Evolutionary conservation across 2,797 vertebrate species (phyloP).

Genomic region (Periophthalmus magnuspinnatus): DNA sequence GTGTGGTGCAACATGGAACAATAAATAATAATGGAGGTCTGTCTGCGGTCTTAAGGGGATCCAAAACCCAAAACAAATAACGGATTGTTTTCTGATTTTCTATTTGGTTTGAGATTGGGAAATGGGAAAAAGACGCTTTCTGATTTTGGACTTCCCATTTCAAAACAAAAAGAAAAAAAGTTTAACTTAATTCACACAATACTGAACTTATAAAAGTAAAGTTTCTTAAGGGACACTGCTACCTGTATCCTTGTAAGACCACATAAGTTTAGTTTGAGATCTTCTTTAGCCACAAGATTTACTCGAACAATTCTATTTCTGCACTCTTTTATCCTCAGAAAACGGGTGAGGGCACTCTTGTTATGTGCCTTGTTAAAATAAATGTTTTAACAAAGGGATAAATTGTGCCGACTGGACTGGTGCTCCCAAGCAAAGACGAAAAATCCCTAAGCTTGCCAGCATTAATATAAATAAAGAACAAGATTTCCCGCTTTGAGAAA

Average conservation of each 20-base stretch:
- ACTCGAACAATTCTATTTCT: slow-evolving; percentile 10
- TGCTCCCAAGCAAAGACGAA: slow-evolving; percentile 8
- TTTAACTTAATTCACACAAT: too few relatives aligned
- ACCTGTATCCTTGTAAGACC: slow-evolving; percentile 33
- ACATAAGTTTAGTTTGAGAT: not conserved
- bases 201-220: too few relatives aligned
- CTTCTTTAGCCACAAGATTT: not conserved
- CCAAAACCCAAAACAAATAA: too few relatives aligned
- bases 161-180: too few relatives aligned
- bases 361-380: slow-evolving; percentile 26
- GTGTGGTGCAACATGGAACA: too few relatives aligned
- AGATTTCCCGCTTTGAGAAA: not conserved
- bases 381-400: slow-evolving; percentile 10
- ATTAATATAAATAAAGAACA: slow-evolving; percentile 18
- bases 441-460: slow-evolving; percentile 3
- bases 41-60: too few relatives aligned
- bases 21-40: too few relatives aligned
- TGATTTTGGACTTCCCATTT: too few relatives aligned
- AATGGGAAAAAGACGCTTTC: too few relatives aligned
- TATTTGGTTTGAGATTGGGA: too few relatives aligned
- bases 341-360: not conserved
- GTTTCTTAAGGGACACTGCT: not conserved
- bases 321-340: slow-evolving; percentile 7
- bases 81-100: too few relatives aligned
- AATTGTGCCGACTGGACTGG: slow-evolving; percentile 5